Conservation (phyloP, 2,888 invertebrate species). For the Prosapia bicincta region DNA sequence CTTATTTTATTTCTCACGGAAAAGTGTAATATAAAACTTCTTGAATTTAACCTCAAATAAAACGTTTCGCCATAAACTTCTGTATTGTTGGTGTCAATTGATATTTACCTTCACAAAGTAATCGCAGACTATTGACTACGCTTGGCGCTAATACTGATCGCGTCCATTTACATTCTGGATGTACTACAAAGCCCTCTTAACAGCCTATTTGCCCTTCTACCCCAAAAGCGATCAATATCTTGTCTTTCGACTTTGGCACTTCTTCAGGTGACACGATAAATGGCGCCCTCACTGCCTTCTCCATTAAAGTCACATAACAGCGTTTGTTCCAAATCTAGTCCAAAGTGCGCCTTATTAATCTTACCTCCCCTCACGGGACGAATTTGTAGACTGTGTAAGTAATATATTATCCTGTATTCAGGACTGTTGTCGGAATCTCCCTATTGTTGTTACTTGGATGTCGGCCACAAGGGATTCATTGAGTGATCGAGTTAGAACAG, state of each 20-base stretch:
- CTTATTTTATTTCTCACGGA: no score
- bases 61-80: no score
- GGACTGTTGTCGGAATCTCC: neutral
- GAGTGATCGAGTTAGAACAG: no score
- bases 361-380: neutral
- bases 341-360: neutral
- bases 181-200: neutral
- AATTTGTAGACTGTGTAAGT: neutral
- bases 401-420: neutral
- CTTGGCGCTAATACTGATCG: no score
- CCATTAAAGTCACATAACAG: neutral
- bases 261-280: neutral
- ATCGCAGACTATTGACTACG: no score
- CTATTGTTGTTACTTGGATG: no score
- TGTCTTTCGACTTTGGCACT: neutral
- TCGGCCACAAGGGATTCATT: no score
- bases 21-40: no score
- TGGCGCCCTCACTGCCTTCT: neutral
- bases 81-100: no score
- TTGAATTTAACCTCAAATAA: no score
- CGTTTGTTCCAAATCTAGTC: neutral
- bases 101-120: no score
- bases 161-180: no score
- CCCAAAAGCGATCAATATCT: neutral
- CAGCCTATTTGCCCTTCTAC: neutral